Conservation (phyloP, 2,113 vertebrate species). For the Pterocles gutturalis region DNA sequence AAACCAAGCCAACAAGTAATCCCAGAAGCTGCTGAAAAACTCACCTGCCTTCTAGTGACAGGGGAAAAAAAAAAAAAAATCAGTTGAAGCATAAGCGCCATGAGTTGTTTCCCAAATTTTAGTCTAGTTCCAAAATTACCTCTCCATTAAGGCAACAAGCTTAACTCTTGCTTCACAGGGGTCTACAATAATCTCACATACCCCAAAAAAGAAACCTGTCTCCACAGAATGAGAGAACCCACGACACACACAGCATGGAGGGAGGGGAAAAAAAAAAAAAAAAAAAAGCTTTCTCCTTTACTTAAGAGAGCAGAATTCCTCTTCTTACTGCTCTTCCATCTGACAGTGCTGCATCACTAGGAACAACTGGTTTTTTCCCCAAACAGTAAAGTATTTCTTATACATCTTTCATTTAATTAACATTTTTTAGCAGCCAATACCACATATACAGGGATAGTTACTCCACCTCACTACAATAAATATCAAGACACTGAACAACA, state of each 20-base stretch:
- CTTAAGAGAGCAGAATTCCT: neutral
- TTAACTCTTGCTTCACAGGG: fast-evolving
- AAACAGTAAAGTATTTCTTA: neutral
- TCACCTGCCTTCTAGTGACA: neutral
- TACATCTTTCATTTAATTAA: neutral
- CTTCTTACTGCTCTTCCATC: neutral
- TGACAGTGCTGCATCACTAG: neutral
- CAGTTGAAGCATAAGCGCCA: neutral
- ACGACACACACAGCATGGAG: fast-evolving
- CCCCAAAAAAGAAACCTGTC: neutral
- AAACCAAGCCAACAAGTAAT: neutral
- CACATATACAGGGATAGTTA: neutral
- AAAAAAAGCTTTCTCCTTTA: neutral
- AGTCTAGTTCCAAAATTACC: neutral
- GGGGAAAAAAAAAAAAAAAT: neutral
- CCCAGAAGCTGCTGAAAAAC: neutral
- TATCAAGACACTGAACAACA: neutral
- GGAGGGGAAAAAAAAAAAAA: fast-evolving
- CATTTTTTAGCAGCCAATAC: neutral
- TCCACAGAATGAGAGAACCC: neutral
- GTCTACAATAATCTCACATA: neutral
- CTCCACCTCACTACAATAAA: neutral
- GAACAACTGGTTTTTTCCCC: neutral
- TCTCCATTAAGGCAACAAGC: neutral
- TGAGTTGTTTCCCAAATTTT: neutral